Base-by-base conservation (phyloP, 2,888 invertebrate genomes). In the Plebejus anna region DNA sequence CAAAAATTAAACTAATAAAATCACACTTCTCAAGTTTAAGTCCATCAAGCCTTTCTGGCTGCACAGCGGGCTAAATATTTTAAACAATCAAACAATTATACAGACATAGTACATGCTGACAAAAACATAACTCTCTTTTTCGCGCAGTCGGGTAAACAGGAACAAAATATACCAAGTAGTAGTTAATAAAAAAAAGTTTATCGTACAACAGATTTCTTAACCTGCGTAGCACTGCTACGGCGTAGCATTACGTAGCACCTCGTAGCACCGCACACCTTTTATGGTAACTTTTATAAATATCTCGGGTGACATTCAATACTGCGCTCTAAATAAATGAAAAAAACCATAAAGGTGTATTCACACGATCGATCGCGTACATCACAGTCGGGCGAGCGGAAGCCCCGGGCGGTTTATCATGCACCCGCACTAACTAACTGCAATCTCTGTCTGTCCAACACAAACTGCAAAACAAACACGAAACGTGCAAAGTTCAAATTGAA, bases 301-400 rank as follows among this genome's bases (percentile, higher is more conserved):
- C 51, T 76, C 75, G 66, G 73, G 76, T 78, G 78, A 66, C 78
- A 80, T 82, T 80, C 79, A 80, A 80, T 80, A 81, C 78, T 78
- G 76, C 61, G 76, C 79, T 81, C 81, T 80, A 82, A 82, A 86
- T 85, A 87, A 84, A 85, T 81, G 81, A 86, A 84, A 85, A 82
- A 82, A 86, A 85, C 84, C 84, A 85, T 89, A 89, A 90, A 90
- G 88, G 90, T 89, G 86, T 87, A 86, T 86, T 84, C 88, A 90
- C 84, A 89, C 89, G 88, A 90, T 90, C 89, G 88, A 90, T 90
- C 89, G 90, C 83, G 83, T 89, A 90, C 89, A 91, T 86, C 88
- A 86, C 86, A 86, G 87, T 85, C 88, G 89, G 90, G 87, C 85
- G 88, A 89, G 89, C 91, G 91, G 90, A 92, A 91, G 83, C 88